Percentiles rank a stretch among this genome's conserved stretches.
phyloP scores from a whole-genome alignment of 2,113 vertebrate species.

The Erythrolamprus reginae region DNA sequence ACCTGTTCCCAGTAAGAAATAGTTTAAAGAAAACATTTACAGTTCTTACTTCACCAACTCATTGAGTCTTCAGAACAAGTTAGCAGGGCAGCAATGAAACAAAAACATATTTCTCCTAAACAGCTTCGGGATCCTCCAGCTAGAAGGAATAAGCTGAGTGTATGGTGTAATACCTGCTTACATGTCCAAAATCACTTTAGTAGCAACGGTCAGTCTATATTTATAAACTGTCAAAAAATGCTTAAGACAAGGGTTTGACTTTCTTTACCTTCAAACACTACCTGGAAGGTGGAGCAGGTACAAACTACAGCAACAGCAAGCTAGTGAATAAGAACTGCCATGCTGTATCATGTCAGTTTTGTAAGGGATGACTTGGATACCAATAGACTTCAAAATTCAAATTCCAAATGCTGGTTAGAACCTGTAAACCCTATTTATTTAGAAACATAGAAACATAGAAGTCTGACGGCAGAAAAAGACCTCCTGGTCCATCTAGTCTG shows the following conservation, averaged over 20 bases:
- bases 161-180: conserved; percentile 43
- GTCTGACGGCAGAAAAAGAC: no score
- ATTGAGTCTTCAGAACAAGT: conserved; percentile 44
- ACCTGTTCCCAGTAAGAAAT: background rate
- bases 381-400: background rate
- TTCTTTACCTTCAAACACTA: background rate
- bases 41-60: conserved; percentile 38
- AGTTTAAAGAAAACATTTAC: background rate
- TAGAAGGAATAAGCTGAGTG: conserved; percentile 47
- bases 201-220: conserved; percentile 47
- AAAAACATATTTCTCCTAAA: conserved; percentile 33
- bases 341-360: background rate
- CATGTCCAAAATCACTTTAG: conserved; percentile 33
- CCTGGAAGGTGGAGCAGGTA: background rate
- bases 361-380: background rate
- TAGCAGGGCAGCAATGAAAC: conserved; percentile 16
- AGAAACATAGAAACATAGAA: no score
- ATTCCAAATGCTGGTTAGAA: background rate
- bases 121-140: conserved; percentile 58
- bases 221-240: conserved; percentile 19
- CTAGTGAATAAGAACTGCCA: background rate
- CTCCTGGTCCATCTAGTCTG: no score
- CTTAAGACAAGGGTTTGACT: background rate
- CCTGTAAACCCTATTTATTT: background rate
- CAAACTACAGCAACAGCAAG: background rate